These are phyloP conservation scores for Onychostruthus taczanowskii DNA, from an alignment of 2,113 vertebrate species.

Conservation along the genomic window DNA sequence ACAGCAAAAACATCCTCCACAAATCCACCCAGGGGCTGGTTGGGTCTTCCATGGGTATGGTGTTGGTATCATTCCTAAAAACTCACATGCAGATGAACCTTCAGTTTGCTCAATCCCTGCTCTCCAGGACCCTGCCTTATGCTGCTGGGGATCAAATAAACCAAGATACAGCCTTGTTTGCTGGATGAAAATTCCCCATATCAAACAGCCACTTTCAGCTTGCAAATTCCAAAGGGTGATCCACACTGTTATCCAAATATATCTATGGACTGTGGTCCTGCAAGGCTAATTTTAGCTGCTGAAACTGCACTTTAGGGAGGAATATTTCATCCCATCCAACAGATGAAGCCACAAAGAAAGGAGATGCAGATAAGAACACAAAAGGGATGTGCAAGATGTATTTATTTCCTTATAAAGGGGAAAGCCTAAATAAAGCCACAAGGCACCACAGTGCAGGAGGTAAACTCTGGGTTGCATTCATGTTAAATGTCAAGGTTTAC, in stretches of 20 bases:
- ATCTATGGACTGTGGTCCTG: background rate
- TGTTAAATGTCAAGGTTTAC: background rate
- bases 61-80: background rate
- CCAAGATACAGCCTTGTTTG: background rate
- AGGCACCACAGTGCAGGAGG: background rate
- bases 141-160: background rate
- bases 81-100: background rate
- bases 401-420: background rate
- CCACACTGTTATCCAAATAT: background rate
- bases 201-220: background rate
- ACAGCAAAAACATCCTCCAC: background rate
- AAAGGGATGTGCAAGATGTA: background rate
- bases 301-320: background rate
- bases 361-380: background rate
- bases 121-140: background rate
- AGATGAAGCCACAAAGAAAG: background rate
- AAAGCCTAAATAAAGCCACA: background rate
- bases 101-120: background rate
- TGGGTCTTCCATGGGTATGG: background rate
- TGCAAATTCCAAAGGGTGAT: background rate
- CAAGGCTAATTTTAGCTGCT: background rate
- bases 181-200: background rate
- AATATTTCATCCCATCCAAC: background rate
- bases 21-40: background rate
- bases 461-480: background rate